Percentiles rank a stretch among this genome's conserved stretches.
Conservation (phyloP, 2,113 vertebrate species). For the Dipodomys spectabilis region DNA sequence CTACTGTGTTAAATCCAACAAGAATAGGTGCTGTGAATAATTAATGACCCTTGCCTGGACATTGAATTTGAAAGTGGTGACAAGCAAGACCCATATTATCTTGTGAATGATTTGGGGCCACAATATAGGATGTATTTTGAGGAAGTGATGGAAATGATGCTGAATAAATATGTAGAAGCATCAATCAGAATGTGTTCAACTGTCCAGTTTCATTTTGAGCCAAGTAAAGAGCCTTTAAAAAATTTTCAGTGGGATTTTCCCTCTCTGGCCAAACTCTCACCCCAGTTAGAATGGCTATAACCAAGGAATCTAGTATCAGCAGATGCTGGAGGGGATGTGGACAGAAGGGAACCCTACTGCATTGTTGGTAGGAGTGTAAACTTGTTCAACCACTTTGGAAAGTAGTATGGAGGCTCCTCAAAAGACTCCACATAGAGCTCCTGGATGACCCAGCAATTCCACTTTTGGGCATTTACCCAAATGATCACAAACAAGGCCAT, state of each 20-base stretch:
- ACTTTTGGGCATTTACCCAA: no score
- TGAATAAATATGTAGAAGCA: neutral
- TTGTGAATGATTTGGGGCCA: neutral
- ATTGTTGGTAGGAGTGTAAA: no score
- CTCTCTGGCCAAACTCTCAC: no score
- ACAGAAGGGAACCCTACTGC: no score
- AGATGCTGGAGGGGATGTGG: no score
- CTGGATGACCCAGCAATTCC: no score
- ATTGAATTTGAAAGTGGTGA: neutral
- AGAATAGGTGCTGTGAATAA: neutral
- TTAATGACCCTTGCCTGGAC: neutral
- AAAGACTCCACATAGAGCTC: no score
- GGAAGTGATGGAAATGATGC: neutral
- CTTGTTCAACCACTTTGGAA: no score
- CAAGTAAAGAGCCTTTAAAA: neutral
- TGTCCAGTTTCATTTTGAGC: neutral
- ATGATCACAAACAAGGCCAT: no score
- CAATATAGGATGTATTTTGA: neutral
- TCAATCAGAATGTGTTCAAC: neutral
- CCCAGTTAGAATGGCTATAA: no score
- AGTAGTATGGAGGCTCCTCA: no score
- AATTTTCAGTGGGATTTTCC: neutral
- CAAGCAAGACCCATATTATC: neutral
- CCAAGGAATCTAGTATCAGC: no score
- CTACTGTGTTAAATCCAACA: neutral